Base-by-base conservation (phyloP, 1,140 invertebrate species). In the Lasioglossum albipes region DNA sequence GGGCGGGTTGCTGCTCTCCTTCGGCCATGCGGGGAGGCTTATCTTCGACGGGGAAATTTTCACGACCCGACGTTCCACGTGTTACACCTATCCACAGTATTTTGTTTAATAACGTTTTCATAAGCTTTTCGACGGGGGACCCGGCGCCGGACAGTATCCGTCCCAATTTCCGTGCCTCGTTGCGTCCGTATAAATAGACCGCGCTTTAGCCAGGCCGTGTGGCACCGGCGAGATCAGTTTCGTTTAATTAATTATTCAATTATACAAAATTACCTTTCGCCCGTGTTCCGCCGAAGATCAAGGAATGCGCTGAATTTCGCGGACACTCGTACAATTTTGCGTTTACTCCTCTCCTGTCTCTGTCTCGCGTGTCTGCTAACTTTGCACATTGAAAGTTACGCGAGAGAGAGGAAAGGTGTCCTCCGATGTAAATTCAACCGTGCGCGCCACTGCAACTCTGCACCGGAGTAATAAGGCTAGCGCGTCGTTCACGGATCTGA, bases 171-270 rank as follows among this genome's bases (percentile, higher is more conserved):
- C 42, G 42, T 18, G 42, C 10, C 41, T 13, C 36, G 65, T 20
- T 2, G 36, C 5, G 5, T 27, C 41, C 20, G 42, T 13, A 52
- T n/a, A 68, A n/a, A 68, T 42, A 66, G 36, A 45, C 7, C 20
- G 20, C 18, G 10, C 7, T 66, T 10, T 18, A 71, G 22, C 27
- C 42, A 0, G 27, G 36, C 9, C 9, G 27, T 52, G 13, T 13
- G 22, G 27, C 18, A 36, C 12, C 12, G 22, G 36, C 59, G 61
- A 45, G 49, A 49, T 61, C 75, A 71, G 20, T 77, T 71, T 62
- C 67, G 45, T 77, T 70, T 71, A 77, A 77, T 71, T 68, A 71
- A 70, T 68, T 67, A 54, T 54, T 54, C 52, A 54, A 54, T 54
- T 54, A 54, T 54, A 18, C 18, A 16, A 16, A 18, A 54, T 54